Base-by-base conservation (phyloP, 2,797 vertebrate species). In the Coregonus ussuriensis region DNA sequence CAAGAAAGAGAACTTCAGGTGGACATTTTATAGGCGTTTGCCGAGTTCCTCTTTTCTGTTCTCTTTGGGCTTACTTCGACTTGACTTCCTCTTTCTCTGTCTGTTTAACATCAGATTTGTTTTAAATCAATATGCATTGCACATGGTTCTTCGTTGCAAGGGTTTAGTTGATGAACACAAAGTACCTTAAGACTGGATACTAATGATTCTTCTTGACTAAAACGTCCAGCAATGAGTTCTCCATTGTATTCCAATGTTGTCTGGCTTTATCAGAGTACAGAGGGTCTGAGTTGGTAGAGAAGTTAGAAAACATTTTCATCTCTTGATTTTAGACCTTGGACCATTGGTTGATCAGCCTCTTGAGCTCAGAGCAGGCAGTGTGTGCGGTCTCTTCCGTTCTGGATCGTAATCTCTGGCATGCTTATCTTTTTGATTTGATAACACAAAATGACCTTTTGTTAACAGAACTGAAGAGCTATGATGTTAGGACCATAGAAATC, bases 1-100 rank as follows among this genome's bases (percentile, higher is more conserved):
- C 29, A 92, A 91, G 83, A 91, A 77, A 77, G 69, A 87, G 66
- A 52, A 73, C 7, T 91, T 94, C 91, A 95, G 91, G 92, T 93
- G 83, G 84, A 89, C 29, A 76, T 63, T 63, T 4, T 13, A 25
- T 25, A 71, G 69, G 37, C n/a, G 16, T 3, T 4, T 21, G 69
- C 9, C 1, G 41, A 35, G 15, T 35, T 63, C 59, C 21, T 14
- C 29, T 33, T 16, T 1, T 35, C 25, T 75, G 1, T 51, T 62
- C 21, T 21, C 66, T 29, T 41, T 14, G 15, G 15, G 4, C 13
- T 37, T 47, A 18, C 59, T 41, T 66, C 14, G 59, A 37, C 41
- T 6, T 62, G 18, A 25, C 0, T 25, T 3, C 71, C 25, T 25
- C 68, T 33, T 4, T 54, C 9, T 74, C 41, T 5, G 7, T 31